A percentile compares a stretch with the other conserved stretches of the same genome.
phyloP scores from a whole-genome alignment of 2,888 invertebrate genomes.

The Autographa pulchrina region DNA sequence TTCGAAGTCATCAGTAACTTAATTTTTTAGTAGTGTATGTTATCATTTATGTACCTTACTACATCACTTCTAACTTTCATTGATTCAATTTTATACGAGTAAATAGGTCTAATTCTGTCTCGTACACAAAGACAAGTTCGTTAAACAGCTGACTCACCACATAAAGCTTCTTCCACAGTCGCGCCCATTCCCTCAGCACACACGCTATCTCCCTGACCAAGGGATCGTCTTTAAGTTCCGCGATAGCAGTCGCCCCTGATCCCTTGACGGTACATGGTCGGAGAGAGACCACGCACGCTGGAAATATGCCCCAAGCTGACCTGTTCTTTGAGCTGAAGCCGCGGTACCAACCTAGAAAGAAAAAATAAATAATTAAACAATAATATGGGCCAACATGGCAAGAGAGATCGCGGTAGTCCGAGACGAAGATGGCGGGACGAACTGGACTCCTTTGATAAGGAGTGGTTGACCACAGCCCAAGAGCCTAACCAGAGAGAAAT shows the following conservation, averaged over 20 bases:
- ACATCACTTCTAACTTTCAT: too few species aligned
- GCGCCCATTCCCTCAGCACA: conserved; percentile 97
- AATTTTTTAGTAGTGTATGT: too few species aligned
- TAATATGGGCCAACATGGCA: too few species aligned
- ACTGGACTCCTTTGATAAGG: too few species aligned
- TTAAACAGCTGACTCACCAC: conserved; percentile 91
- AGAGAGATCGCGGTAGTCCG: too few species aligned
- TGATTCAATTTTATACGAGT: too few species aligned
- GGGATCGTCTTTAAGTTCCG: conserved; percentile 96
- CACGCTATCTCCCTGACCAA: conserved; percentile 97
- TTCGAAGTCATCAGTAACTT: too few species aligned
- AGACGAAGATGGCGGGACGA: too few species aligned
- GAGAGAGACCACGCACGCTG: conserved; percentile 93
- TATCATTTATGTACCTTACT: too few species aligned
- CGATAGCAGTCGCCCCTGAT: conserved; percentile 94
- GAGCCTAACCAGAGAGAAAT: too few species aligned
- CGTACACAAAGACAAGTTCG: background rate
- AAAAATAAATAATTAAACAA: background rate
- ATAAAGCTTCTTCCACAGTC: conserved; percentile 97
- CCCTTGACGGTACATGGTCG: conserved; percentile 94
- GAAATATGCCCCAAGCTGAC: conserved; percentile 88
- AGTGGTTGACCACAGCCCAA: too few species aligned
- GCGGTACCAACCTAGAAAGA: conserved; percentile 93
- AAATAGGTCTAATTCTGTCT: too few species aligned
- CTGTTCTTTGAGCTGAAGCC: conserved; percentile 94